Percentiles rank a stretch among this genome's conserved stretches.
phyloP scores from a whole-genome alignment of 2,797 vertebrate species.

The Catharus ustulatus region DNA sequence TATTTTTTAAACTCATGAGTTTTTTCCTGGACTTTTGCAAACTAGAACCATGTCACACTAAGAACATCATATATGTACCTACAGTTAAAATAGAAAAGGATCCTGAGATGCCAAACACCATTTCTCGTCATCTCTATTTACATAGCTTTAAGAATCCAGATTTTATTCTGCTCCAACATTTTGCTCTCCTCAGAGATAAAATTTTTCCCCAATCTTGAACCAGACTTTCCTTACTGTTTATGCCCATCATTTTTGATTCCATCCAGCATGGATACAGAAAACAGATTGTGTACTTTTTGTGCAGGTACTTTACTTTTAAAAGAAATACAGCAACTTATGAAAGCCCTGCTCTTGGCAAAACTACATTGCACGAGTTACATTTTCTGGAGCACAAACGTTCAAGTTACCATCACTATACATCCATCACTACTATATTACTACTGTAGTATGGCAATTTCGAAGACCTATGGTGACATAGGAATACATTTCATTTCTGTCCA shows the following conservation, averaged over 20 bases:
- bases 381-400: background rate
- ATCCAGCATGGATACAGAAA: background rate
- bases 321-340: background rate
- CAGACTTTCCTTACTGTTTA: background rate
- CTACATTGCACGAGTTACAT: background rate
- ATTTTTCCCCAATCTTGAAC: fast-evolving
- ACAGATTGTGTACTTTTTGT: background rate
- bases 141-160: background rate
- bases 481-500: background rate
- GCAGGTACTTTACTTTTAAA: background rate
- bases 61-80: fast-evolving
- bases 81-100: background rate
- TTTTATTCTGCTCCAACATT: background rate
- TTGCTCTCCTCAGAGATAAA: background rate
- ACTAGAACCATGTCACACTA: background rate
- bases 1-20: fast-evolving
- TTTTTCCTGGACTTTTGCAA: background rate
- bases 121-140: background rate
- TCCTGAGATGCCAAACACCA: background rate
- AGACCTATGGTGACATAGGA: background rate
- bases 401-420: background rate
- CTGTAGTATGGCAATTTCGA: background rate
- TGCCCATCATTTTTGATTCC: background rate
- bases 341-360: background rate
- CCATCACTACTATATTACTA: background rate